Evolutionary conservation across 2,888 invertebrate genomes (phyloP), one percentile per base, ranked within the genome.

Genomic region (Blomia tropicalis): DNA sequence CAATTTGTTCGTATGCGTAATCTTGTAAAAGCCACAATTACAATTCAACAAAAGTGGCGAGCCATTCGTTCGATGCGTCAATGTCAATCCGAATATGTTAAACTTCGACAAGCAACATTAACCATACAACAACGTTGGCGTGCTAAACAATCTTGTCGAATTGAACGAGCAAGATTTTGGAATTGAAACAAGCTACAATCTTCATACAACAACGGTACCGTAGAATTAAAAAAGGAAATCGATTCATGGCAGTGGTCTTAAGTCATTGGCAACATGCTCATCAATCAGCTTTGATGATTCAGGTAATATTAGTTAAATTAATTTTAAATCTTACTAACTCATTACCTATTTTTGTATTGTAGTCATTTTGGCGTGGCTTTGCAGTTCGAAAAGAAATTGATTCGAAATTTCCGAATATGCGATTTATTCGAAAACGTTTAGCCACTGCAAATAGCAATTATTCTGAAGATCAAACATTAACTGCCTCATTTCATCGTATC

Each of bases 301-400:
- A 62, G 62, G 62, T 62, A 5, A 27, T 14, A 17, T 41, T n/a
- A 41, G 41, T 17, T 14, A 7, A 4, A 51, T n/a, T 30, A 51
- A n/a, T 23, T 7, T 22, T 36, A 36, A 11, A 7, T 56, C 54
- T 32, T 5, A 11, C 29, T 44, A 14, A 60, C 22, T 25, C 29
- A 29, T n/a, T 54, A 54, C 17, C 11, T 43, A 54, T 30, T 22
- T 32, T 27, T 31, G n/a, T 56, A 2, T 25, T 1, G 22, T 43
- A 62, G 62, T 14, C 30, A 19, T 14, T 43, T 1, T 62, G 58
- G 58, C 56, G 58, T 23, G 62, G 62, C 5, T 58, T 30, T 25
- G 36, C 22, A 29, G 43, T 58, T 25, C 62, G 62, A 5, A 36
- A 58, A 58, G 11, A 22, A 1, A 43, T 58, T 19, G 32, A 58